Evolutionary conservation across 2,797 vertebrate species (phyloP).

Genomic region (Bovichtus diacanthus): DNA sequence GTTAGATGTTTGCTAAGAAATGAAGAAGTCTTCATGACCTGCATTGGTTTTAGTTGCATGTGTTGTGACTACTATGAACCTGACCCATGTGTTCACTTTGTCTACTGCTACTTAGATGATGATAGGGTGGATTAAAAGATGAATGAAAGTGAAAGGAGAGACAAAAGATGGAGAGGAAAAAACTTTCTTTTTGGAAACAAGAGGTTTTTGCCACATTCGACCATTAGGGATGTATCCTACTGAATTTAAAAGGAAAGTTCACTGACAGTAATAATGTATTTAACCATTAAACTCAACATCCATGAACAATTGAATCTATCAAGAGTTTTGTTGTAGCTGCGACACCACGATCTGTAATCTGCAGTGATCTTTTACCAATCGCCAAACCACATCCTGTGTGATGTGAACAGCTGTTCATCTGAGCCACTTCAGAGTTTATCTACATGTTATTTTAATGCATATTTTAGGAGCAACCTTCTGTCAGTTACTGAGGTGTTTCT

Average conservation of each 20-base stretch:
- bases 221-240: too few relatives aligned
- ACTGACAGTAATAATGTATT: neutral
- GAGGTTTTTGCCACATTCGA: neutral
- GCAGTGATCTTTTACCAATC: neutral
- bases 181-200: neutral
- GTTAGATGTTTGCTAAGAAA: neutral
- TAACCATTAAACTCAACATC: neutral
- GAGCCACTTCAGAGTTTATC: slow-evolving; percentile 22
- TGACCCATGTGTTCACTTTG: slow-evolving; percentile 21
- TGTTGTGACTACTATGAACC: neutral
- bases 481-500: neutral
- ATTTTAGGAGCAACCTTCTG: too few relatives aligned
- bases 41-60: neutral
- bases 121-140: neutral
- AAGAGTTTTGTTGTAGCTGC: neutral
- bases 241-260: neutral
- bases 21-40: neutral
- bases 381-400: slow-evolving; percentile 6
- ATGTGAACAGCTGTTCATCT: slow-evolving; percentile 4
- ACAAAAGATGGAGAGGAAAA: too few relatives aligned
- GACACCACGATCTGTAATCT: neutral
- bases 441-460: slow-evolving; percentile 28
- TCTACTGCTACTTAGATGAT: neutral
- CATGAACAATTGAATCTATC: neutral
- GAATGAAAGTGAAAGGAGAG: too few relatives aligned